Conservation (phyloP, 1,140 invertebrate species). For the Steinernema khuongi region DNA sequence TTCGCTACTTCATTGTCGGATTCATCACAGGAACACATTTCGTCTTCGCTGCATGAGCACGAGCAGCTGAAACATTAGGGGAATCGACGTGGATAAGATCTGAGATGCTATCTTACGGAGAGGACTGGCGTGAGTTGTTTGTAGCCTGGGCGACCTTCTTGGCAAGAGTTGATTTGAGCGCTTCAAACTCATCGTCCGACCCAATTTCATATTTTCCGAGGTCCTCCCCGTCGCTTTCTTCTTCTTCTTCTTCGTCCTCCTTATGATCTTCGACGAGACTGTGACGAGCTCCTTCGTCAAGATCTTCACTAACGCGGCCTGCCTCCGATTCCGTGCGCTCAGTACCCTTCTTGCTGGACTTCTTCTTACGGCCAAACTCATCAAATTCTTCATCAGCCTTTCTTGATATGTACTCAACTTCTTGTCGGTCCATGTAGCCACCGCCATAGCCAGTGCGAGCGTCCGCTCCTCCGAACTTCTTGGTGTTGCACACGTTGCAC, state of each 20-base stretch:
- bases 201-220: slow-evolving; percentile 49
- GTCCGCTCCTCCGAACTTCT: slow-evolving; percentile 85
- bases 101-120: neutral
- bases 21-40: neutral
- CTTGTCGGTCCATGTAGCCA: slow-evolving; percentile 81
- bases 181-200: slow-evolving; percentile 33
- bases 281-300: slow-evolving; percentile 31
- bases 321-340: too few relatives aligned
- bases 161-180: neutral
- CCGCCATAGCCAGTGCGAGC: slow-evolving; percentile 65
- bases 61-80: neutral
- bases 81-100: slow-evolving; percentile 4
- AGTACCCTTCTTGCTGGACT: too few relatives aligned
- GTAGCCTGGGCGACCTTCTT: neutral
- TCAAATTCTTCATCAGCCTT: slow-evolving; percentile 85
- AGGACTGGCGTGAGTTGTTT: neutral
- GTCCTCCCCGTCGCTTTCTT: slow-evolving; percentile 59
- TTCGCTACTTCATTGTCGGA: slow-evolving; percentile 2
- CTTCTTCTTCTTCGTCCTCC: slow-evolving; percentile 57
- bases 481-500: slow-evolving; percentile 98
- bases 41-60: neutral
- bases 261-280: slow-evolving; percentile 58
- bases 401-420: slow-evolving; percentile 81
- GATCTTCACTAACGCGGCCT: slow-evolving; percentile 37
- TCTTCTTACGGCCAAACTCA: slow-evolving; percentile 85